phyloP scores from a whole-genome alignment of 2,888 invertebrate species.

The Apamea epomidion region DNA sequence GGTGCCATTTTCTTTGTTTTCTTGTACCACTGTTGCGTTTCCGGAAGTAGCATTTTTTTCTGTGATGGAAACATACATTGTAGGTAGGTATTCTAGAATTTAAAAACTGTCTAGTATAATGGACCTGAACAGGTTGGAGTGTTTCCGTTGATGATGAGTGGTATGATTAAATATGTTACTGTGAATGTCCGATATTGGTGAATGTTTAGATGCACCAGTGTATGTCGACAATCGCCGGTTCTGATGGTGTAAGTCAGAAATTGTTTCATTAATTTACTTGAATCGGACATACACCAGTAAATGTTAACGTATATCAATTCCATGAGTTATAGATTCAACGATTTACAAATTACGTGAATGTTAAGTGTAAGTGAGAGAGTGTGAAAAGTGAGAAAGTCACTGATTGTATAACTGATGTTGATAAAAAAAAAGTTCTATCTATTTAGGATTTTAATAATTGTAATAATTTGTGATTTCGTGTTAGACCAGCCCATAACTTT shows the following conservation, averaged over 20 bases:
- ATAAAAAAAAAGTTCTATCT: background rate
- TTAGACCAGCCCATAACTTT: background rate
- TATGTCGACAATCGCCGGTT: background rate
- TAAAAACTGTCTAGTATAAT: background rate
- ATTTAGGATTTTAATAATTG: background rate
- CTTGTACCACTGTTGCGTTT: conserved; percentile 59
- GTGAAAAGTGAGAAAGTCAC: background rate
- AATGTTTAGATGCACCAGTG: background rate
- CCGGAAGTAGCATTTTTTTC: conserved; percentile 70
- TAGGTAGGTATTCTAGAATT: background rate
- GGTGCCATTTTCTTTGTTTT: conserved; percentile 54
- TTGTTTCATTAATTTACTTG: background rate
- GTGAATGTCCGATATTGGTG: background rate
- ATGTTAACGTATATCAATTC: background rate
- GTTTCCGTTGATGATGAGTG: background rate
- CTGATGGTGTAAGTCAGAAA: background rate
- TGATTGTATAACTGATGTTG: background rate
- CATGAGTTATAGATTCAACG: background rate
- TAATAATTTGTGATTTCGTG: background rate
- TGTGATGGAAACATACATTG: conserved; percentile 67
- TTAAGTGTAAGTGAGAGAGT: background rate
- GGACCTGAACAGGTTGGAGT: background rate
- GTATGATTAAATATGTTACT: background rate
- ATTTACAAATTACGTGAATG: background rate
- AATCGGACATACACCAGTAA: background rate